Base-by-base conservation (phyloP, 2,797 vertebrate genomes). In the Choloepus didactylus region DNA sequence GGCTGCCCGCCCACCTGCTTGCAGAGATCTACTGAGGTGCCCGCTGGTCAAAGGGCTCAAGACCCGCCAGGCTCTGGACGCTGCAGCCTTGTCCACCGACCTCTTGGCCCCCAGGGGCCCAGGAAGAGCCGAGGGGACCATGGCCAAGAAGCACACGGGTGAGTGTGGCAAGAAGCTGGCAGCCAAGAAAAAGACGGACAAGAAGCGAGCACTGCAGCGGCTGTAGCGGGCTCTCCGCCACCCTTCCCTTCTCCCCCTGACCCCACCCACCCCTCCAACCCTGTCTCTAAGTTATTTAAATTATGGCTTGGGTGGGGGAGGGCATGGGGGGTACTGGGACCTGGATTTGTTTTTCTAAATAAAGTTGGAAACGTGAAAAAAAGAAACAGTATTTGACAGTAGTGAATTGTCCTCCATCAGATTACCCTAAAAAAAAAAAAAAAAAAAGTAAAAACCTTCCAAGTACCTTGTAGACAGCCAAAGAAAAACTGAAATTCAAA, bases 141-240 rank as follows among this genome's bases (percentile, higher is more conserved):
- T 98, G 97, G 98, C 98, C 87, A 98, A 98, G 97, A 98, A 98
- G 92, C 98, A 98, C 0, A 98, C 98, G 0, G 98, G 98, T 0
- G 98, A 98, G 91, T 96, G 98, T 0, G 98, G 98, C 98, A 99
- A 98, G 98, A 98, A 99, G 97, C 98, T 98, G 97, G 98, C 98
- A 44, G 99, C 98, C 87, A 99, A 99, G 98, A 99, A 99, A 98
- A 99, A 99, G 98, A 99, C 98, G 1, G 99, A 99, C 98, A 99
- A 99, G 98, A 99, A 99, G 97, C 98, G 99, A 60, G 99, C 99
- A 0, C 98, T 99, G 97, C 98, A 99, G 97, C 98, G 99, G 97
- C 99, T 99, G 98, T 99, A 99, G 98, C 95, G 98, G 89, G 90
- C 51, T 82, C 81, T 96, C 69, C n/a, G 41, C 41, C 41, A 44